These are phyloP conservation scores for Pogonomyrmex californicus DNA, from an alignment of 1,140 invertebrate genomes.

Conservation along the genomic window DNA sequence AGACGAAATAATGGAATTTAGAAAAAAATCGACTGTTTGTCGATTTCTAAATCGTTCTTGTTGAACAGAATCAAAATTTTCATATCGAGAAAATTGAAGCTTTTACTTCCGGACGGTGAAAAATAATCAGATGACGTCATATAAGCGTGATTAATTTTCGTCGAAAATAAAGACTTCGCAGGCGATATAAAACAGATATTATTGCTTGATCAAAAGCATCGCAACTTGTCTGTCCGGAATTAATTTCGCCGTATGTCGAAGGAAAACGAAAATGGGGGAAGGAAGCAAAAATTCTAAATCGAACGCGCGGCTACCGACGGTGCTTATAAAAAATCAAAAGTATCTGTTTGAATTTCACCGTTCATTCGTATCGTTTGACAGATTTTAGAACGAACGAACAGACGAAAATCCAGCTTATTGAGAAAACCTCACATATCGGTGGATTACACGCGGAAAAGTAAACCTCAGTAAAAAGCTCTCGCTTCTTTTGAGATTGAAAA, in stretches of 20 bases:
- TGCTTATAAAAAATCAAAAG: constrained; percentile 23
- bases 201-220: not conserved
- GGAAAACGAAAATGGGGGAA: not conserved
- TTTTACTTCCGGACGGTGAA: not conserved
- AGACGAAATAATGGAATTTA: constrained; percentile 18
- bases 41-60: constrained; percentile 5
- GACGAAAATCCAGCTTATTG: constrained; percentile 27
- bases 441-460: constrained; percentile 8
- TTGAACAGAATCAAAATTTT: not conserved
- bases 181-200: not conserved
- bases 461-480: constrained; percentile 8
- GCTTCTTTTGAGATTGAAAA: constrained; percentile 19
- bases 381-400: constrained; percentile 17
- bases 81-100: not conserved
- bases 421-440: constrained; percentile 8
- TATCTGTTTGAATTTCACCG: constrained; percentile 9
- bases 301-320: not conserved
- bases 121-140: not conserved
- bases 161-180: not conserved
- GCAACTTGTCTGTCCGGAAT: not conserved
- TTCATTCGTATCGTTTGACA: not conserved
- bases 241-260: constrained; percentile 9
- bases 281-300: not conserved
- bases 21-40: constrained; percentile 7
- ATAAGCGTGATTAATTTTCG: not conserved